Evolutionary conservation across 2,888 invertebrate genomes (phyloP), one percentile per base, ranked within the genome.

Genomic region (Pilophorus perplexus): DNA sequence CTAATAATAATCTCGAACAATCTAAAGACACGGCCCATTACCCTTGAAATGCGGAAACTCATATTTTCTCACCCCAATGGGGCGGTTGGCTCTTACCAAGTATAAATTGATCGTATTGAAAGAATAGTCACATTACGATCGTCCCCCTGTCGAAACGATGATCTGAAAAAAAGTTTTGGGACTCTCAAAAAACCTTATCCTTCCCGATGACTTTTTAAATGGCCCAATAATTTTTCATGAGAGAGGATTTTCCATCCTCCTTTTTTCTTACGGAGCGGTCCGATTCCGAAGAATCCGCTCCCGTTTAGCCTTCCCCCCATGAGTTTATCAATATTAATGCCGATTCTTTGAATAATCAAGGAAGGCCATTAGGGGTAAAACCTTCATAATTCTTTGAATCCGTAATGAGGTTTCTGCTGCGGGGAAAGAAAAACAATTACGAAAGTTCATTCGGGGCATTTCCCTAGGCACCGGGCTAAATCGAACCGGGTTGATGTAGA

Each of bases 311-410:
- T 25, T 14, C 50, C 14, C 6, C n/a, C n/a, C n/a, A n/a, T 16
- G 16, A 28, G 28, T 42, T 59, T 59, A 59, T 59, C 59, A 59
- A 59, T 59, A 59, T 59, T 59, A 59, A 59, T 59, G 59, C 25
- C 38, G 59, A 59, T 40, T 59, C 59, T 40, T 12, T 59, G 59
- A 59, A 59, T 59, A 59, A 59, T 42, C 42, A 42, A 44, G 38
- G 37, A 22, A 40, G 42, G 42, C 59, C 59, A 59, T 59, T 59
- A 59, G 42, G 42, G 42, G 59, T 52, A 28, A 28, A 52, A 28
- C 27, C 52, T 52, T 52, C 52, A 52, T 52, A 52, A 52, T 52
- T 52, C 52, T 52, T 52, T 52, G 52, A 25, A 52, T 52, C 28
- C 52, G 10, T 28, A 18, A 52, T 52, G 52, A 52, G 52, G 27